A percentile compares a stretch with the other conserved stretches of the same genome.
Conservation (phyloP, 1,140 invertebrate species). For the Eupristina koningsbergeri region DNA sequence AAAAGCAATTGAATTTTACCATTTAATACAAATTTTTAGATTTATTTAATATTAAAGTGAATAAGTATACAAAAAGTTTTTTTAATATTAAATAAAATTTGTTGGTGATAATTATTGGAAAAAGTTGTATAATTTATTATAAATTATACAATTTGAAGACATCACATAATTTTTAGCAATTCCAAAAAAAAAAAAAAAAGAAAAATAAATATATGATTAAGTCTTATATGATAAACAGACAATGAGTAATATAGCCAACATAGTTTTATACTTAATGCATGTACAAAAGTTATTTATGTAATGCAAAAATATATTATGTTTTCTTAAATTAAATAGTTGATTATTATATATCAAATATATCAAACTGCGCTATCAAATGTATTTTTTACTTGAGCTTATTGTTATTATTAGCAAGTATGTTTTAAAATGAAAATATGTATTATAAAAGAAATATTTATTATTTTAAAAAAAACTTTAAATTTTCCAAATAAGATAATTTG, state of each 20-base stretch:
- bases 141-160: no score
- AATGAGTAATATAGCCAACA: neutral
- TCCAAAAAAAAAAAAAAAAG: no score
- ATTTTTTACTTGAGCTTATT: constrained; percentile 21
- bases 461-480: neutral
- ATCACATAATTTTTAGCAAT: no score
- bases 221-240: neutral
- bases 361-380: neutral
- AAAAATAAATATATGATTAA: no score
- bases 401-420: constrained; percentile 30
- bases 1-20: neutral
- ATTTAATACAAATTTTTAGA: neutral
- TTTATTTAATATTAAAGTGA: neutral
- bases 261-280: neutral
- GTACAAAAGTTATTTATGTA: neutral
- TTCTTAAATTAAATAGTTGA: constrained; percentile 8
- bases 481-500: neutral
- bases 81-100: neutral
- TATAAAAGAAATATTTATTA: constrained; percentile 11
- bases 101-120: neutral
- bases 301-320: constrained; percentile 13
- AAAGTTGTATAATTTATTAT: no score
- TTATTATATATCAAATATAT: constrained; percentile 8
- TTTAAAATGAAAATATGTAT: constrained; percentile 3
- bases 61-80: neutral